A percentile compares a stretch with the other conserved stretches of the same genome.
Conservation (phyloP, 2,113 vertebrate species). For the Laterallus jamaicensis region DNA sequence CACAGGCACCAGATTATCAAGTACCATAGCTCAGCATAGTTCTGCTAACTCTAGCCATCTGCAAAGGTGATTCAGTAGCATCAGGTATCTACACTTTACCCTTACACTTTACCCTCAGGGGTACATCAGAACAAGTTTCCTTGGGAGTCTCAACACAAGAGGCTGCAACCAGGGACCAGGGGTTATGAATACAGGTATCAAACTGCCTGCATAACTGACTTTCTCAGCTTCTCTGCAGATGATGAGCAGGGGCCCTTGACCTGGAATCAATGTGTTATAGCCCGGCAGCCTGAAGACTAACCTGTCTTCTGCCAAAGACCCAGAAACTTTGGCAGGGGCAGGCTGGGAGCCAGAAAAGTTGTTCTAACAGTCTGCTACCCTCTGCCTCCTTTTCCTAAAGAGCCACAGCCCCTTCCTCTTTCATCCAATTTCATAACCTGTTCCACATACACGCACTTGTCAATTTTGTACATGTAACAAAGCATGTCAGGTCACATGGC, state of each 20-base stretch:
- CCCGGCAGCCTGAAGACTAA: background rate
- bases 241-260: background rate
- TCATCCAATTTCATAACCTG: background rate
- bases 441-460: background rate
- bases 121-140: background rate
- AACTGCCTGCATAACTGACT: background rate
- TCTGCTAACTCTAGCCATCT: background rate
- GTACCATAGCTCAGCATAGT: background rate
- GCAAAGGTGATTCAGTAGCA: accelerated
- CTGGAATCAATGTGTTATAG: background rate
- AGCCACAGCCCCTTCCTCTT: background rate
- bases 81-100: background rate
- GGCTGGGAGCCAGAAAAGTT: background rate
- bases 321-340: background rate
- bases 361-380: background rate
- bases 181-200: background rate
- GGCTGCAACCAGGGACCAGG: background rate
- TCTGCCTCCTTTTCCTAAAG: background rate
- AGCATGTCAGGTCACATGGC: background rate
- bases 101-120: background rate
- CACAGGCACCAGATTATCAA: background rate
- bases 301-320: background rate
- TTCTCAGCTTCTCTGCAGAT: background rate
- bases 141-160: background rate
- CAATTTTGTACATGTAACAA: background rate